phyloP scores from a whole-genome alignment of 2,888 invertebrate species.

The Ichneumon xanthorius region DNA sequence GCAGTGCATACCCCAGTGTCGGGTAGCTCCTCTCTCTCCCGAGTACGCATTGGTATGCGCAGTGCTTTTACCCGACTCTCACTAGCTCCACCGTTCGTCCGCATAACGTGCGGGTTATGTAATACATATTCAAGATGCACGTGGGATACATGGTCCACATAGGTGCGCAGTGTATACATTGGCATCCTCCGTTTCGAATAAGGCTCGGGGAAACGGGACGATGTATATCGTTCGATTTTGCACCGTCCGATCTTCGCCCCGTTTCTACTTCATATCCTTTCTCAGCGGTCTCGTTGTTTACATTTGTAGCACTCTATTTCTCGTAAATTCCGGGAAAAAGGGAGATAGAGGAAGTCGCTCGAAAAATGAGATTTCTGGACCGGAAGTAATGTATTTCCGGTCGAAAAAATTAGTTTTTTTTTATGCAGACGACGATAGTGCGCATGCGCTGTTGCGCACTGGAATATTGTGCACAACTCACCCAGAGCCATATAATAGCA shows the following conservation, averaged over 20 bases:
- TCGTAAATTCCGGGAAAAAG: background rate
- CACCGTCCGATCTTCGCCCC: background rate
- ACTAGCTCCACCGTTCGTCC: background rate
- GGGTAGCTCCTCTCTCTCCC: background rate
- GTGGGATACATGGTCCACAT: background rate
- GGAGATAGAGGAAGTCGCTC: background rate
- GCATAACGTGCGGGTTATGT: background rate
- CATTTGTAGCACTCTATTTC: background rate
- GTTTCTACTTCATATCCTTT: slow-evolving; percentile 20
- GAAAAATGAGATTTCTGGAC: background rate
- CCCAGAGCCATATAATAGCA: too few species aligned
- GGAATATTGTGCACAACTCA: too few species aligned
- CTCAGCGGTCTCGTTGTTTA: background rate
- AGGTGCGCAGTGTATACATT: background rate
- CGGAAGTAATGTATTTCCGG: background rate
- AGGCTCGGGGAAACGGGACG: background rate
- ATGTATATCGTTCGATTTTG: slow-evolving; percentile 22
- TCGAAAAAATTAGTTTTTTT: background rate
- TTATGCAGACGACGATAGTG: background rate
- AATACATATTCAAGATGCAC: background rate
- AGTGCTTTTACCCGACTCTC: slow-evolving; percentile 33
- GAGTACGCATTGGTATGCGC: slow-evolving; percentile 11
- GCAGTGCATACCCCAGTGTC: slow-evolving; percentile 26
- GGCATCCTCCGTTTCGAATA: background rate
- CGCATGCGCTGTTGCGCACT: too few species aligned